These are phyloP conservation scores for Thunnus albacares DNA, from an alignment of 2,797 vertebrate species.

Conservation along the genomic window DNA sequence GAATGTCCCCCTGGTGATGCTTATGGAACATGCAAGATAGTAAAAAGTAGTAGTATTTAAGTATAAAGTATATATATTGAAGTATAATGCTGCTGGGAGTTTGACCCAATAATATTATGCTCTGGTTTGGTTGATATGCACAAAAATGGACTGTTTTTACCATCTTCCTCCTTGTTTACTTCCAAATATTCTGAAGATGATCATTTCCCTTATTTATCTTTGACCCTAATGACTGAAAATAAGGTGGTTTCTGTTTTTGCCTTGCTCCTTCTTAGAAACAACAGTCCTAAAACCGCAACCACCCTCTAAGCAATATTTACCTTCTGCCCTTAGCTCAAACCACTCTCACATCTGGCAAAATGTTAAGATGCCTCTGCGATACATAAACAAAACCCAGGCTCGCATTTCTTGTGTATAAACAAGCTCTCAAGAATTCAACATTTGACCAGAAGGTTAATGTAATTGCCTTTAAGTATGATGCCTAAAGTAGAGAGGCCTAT, in stretches of 20 bases:
- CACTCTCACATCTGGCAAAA: constrained; percentile 38
- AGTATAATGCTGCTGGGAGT: neutral
- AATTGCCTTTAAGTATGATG: constrained; percentile 47
- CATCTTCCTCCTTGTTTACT: constrained; percentile 3
- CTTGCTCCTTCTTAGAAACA: constrained; percentile 7
- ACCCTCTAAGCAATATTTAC: constrained; percentile 32
- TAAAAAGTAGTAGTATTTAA: neutral
- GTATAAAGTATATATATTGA: neutral
- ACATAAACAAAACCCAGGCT: constrained; percentile 59
- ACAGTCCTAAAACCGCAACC: constrained; percentile 25
- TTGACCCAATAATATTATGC: neutral
- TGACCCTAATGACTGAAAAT: neutral
- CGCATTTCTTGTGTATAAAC: constrained; percentile 51
- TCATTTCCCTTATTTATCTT: constrained; percentile 26
- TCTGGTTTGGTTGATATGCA: neutral
- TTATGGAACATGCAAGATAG: neutral
- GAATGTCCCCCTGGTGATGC: constrained; percentile 3
- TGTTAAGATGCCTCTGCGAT: constrained; percentile 43
- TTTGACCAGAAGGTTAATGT: constrained; percentile 35
- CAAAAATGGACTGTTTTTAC: neutral
- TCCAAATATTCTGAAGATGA: constrained; percentile 23
- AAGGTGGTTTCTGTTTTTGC: constrained; percentile 18
- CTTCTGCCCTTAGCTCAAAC: constrained; percentile 16
- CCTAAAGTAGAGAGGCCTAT: constrained; percentile 34
- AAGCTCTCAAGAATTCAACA: constrained; percentile 35